Evolutionary conservation across 2,888 invertebrate genomes (phyloP).

Genomic region (Drosophila monieri): DNA sequence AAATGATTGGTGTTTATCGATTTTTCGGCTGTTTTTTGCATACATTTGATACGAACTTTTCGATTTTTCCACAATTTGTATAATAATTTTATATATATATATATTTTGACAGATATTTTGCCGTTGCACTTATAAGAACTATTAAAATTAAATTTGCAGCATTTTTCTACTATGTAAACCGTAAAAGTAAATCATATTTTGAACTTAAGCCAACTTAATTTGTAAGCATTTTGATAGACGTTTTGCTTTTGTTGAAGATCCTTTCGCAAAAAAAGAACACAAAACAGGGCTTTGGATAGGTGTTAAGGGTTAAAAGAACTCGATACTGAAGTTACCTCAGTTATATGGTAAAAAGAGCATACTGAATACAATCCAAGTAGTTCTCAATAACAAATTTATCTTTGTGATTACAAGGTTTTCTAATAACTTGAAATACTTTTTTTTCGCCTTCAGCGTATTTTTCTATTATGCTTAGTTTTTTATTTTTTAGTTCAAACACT

Average conservation of each 20-base stretch:
- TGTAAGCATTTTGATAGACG: conserved; percentile 60
- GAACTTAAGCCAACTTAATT: conserved; percentile 72
- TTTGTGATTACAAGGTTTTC: conserved; percentile 38
- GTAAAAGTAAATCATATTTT: conserved; percentile 70
- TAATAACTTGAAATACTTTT: conserved; percentile 50
- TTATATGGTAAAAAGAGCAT: conserved; percentile 43
- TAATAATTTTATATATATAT: conserved; percentile 52
- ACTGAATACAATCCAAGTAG: conserved; percentile 36
- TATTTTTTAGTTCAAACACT: conserved; percentile 23
- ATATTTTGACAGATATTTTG: conserved; percentile 32
- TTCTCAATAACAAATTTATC: conserved; percentile 50
- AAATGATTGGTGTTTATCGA: conserved; percentile 30
- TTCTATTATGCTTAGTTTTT: conserved; percentile 19
- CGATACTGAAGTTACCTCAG: conserved; percentile 48
- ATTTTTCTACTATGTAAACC: conserved; percentile 59
- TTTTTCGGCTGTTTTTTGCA: conserved; percentile 25
- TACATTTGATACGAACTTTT: conserved; percentile 41
- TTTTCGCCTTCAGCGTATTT: conserved; percentile 39
- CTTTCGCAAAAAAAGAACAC: conserved; percentile 75
- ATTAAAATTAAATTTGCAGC: conserved; percentile 75
- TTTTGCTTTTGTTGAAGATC: conserved; percentile 55
- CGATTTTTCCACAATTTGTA: conserved; percentile 66
- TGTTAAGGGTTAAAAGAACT: conserved; percentile 47
- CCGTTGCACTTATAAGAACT: conserved; percentile 68
- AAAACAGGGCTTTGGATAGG: conserved; percentile 55